Evolutionary conservation across 2,888 invertebrate species (phyloP).

Genomic region (Candidula unifasciata): DNA sequence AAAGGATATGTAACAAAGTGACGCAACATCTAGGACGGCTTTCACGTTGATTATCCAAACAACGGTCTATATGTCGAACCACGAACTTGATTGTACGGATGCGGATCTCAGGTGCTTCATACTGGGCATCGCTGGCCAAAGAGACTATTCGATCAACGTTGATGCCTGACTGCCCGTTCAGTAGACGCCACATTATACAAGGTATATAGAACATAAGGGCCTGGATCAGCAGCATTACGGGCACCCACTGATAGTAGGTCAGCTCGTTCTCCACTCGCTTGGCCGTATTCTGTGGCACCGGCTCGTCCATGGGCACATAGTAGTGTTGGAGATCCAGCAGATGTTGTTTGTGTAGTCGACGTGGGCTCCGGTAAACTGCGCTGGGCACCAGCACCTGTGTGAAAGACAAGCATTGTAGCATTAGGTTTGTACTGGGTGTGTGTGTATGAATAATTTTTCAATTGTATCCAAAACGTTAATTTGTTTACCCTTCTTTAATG

Average conservation of each 20-base stretch:
- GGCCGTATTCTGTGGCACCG: slow-evolving; percentile 53
- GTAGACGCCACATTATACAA: slow-evolving; percentile 79
- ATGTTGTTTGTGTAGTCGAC: slow-evolving; percentile 80
- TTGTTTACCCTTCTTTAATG: no score
- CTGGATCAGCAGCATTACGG: slow-evolving; percentile 78
- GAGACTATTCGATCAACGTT: slow-evolving; percentile 78
- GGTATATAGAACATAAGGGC: slow-evolving; percentile 80
- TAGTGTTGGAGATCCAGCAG: slow-evolving; percentile 81
- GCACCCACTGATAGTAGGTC: slow-evolving; percentile 78
- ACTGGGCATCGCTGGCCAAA: slow-evolving; percentile 76
- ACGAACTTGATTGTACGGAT: slow-evolving; percentile 79
- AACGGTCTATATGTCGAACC: slow-evolving; percentile 79
- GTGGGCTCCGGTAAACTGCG: slow-evolving; percentile 79
- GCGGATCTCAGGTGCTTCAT: slow-evolving; percentile 79
- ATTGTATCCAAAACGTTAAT: no score
- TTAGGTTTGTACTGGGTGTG: background rate
- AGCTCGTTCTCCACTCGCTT: slow-evolving; percentile 64
- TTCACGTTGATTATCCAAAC: slow-evolving; percentile 76
- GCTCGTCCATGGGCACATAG: slow-evolving; percentile 75
- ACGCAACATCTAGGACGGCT: slow-evolving; percentile 73
- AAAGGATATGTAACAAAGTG: slow-evolving; percentile 71
- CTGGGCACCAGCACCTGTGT: slow-evolving; percentile 46
- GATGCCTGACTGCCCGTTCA: slow-evolving; percentile 79
- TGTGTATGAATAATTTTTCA: no score
- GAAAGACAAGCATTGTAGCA: background rate